Evolutionary conservation across 2,888 invertebrate genomes (phyloP), one percentile per base, ranked within the genome.

Genomic region (Miltochrista miniata): DNA sequence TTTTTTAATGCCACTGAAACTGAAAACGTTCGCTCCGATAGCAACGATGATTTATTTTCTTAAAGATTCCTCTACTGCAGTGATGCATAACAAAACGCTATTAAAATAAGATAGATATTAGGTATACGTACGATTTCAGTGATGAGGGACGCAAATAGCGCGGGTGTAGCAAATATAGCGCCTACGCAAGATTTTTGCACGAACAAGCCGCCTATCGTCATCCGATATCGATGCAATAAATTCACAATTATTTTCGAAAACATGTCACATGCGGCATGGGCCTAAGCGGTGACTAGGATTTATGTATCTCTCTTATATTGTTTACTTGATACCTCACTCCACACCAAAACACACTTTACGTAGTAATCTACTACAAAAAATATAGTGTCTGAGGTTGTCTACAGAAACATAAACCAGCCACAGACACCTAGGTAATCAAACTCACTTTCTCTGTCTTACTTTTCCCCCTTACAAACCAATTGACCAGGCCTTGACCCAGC

Each of bases 171-270:
- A 76, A 70, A 72, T 78, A 73, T 76, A 61, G 75, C 83, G 75
- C 87, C 86, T 75, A 85, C 86, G 81, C 80, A 64, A 40, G 61
- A 74, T 82, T 85, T 81, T 83, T 76, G 79, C 74, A 69, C 70
- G 69, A 74, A 74, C 72, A 68, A 60, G 70, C 74, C 18, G 3
- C 71, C 76, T 83, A 79, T 81, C 76, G 59, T 48, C 48, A 65
- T 59, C 67, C 68, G 57, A 64, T 70, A 77, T 76, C 79, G 65
- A 53, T 54, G 76, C 74, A 72, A 85, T 86, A 85, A 85, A 86
- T 87, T 63, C 68, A 73, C 45, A 72, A 75, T 60, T 67, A 65
- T 81, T 76, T 72, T 39, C 64, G 72, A 74, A 82, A 74, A 65
- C 55, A 60, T 81, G 78, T 77, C 72, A 74, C 63, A 58, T 56